Evolutionary conservation across 1,140 invertebrate genomes (phyloP), one percentile per base, ranked within the genome.

Genomic region (roundworm (Caenorhabditis elegans)): DNA sequence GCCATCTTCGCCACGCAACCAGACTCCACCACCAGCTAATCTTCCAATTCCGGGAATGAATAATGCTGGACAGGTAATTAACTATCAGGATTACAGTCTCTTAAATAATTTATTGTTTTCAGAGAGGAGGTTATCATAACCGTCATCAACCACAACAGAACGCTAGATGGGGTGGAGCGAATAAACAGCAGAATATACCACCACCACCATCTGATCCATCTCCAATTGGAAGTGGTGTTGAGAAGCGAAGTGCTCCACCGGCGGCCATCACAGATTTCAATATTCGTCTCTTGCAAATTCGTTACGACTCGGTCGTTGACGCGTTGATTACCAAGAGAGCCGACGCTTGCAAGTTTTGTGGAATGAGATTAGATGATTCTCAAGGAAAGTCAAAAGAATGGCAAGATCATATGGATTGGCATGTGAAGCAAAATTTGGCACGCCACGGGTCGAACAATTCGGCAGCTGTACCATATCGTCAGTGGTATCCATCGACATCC

Each of bases 371-470:
- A 19, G 82, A 83, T 17, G 76, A 85, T 36, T 83, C 87, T n/a
- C 31, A 78, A 28, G 79, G 84, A 26, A 70, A 78, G n/a, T 82
- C 77, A 15, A 79, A 78, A 22, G 49, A 82, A 36, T 89, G 86
- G 65, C 79, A 87, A 76, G 48, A 81, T n/a, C 87, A 88, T 76
- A 76, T 84, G 39, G 88, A 89, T 60, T 84, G 84, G 85, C 87
- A 88, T 49, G 77, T 88, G 26, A 82, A 86, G 36, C 48, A 82
- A 17, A 83, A 85, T 15, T 46, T 86, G 36, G 47, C 53, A 17
- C 60, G 79, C 22, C 60, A 84, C n/a, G 78, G 84, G 13, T 47
- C 53, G 8, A 46, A n/a, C 34, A 28, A n/a, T 6, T 24, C 49
- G 36, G 46, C 76, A 17, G 24, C 24, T 26, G 34, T 48, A 24